Evolutionary conservation across 2,113 vertebrate species (phyloP).

Genomic region (Typhlomys cinereus): DNA sequence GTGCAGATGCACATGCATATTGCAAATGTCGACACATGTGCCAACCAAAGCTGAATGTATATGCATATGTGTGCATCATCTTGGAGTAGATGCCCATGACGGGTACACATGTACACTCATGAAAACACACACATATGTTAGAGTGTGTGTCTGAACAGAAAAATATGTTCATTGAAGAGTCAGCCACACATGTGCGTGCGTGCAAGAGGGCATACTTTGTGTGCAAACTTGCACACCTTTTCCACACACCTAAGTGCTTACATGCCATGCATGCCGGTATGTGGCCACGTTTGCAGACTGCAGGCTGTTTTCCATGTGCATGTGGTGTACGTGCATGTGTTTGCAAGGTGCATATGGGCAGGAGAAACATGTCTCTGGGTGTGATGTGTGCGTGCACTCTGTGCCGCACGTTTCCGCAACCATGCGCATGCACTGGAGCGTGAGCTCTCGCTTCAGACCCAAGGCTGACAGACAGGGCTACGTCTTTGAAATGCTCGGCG

Average conservation of each 20-base stretch:
- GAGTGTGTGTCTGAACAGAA: background rate
- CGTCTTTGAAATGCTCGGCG: conserved; percentile 48
- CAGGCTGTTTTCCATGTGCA: background rate
- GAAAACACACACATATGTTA: no score
- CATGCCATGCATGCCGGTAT: rapidly evolving
- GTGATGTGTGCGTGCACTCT: rapidly evolving
- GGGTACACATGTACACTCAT: no score
- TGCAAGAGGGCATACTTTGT: background rate
- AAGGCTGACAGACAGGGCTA: conserved; percentile 71
- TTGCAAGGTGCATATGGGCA: no score
- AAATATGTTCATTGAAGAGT: background rate
- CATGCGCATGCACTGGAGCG: background rate
- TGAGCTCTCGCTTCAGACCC: background rate
- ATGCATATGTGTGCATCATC: no score
- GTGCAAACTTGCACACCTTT: background rate
- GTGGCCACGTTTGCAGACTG: background rate
- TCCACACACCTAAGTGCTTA: rapidly evolving
- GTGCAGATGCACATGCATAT: no score
- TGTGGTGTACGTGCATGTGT: rapidly evolving
- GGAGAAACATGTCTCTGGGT: background rate
- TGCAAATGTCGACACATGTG: background rate
- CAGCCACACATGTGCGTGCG: rapidly evolving
- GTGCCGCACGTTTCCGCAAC: background rate
- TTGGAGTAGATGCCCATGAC: background rate
- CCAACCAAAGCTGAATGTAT: background rate